Evolutionary conservation across 2,797 vertebrate genomes (phyloP), one percentile per base, ranked within the genome.

Genomic region (Falco cherrug): DNA sequence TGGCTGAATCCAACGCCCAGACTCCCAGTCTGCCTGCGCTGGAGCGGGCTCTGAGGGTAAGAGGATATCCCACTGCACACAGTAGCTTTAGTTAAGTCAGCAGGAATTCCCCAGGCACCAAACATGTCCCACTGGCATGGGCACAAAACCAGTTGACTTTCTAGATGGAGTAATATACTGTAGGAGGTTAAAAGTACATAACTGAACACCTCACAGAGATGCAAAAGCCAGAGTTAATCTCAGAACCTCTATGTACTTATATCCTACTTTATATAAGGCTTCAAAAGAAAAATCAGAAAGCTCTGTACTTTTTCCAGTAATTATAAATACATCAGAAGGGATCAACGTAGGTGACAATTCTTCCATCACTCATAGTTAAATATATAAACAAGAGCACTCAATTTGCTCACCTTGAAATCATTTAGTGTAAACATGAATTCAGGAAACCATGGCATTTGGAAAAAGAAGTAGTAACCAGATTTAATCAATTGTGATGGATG

Each of bases 371-470:
- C 73, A 96, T 71, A 87, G 77, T 93, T 95, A 96, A 88, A 85
- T 33, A 93, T 21, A 95, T 56, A 96, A 96, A 91, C 75, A 95
- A 97, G 88, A 94, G 94, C 86, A 96, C 77, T 96, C 61, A 93
- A 74, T 95, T 93, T 94, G 94, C 98, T 98, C 98, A 99, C 99
- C 99, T 99, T 99, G 98, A 99, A 99, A 98, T 99, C 99, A 97
- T 99, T 99, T 98, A 99, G 99, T 98, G 99, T 99, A 97, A 99
- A 99, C 99, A 99, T 99, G 97, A 99, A 98, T 98, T 99, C 99
- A 37, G 99, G 99, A 97, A 99, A 99, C 98, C 99, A 98, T 86
- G 99, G 99, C 98, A 99, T 98, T 98, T 99, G 99, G 98, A 99
- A 99, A 98, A 99, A 99, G 98, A 99, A 99, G 98, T 99, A 99